Percentiles rank a stretch among this genome's conserved stretches.
Evolutionary conservation across 2,888 invertebrate species (phyloP).

Genomic region (Hanleya hanleyi): DNA sequence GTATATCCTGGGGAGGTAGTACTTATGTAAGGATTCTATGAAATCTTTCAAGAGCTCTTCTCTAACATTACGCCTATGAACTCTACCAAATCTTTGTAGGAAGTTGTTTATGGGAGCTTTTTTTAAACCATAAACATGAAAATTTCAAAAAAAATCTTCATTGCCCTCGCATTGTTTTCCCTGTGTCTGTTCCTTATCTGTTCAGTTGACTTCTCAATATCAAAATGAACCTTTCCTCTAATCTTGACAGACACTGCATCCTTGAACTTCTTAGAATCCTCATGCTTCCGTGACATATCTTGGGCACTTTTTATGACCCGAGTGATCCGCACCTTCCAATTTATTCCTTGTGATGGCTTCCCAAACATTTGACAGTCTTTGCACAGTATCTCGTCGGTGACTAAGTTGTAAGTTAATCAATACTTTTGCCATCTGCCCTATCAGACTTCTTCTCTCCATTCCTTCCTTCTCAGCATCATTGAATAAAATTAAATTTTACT

Average conservation of each 20-base stretch:
- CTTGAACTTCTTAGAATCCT: not conserved
- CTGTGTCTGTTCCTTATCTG: not conserved
- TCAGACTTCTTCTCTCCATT: too few species aligned
- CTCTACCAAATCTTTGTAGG: not conserved
- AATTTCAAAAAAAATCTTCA: not conserved
- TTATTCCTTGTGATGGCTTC: not conserved
- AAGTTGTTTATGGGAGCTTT: not conserved
- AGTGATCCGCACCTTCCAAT: not conserved
- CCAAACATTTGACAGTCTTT: not conserved
- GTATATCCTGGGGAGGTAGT: not conserved
- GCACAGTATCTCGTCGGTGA: not conserved
- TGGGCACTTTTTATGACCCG: not conserved
- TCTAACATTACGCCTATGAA: not conserved
- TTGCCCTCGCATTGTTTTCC: not conserved
- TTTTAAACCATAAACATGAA: not conserved
- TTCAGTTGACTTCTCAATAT: not conserved
- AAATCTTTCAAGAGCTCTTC: not conserved
- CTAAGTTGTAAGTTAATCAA: not conserved
- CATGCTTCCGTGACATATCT: not conserved
- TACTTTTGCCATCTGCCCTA: too few species aligned
- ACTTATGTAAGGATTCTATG: not conserved
- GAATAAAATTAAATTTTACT: too few species aligned
- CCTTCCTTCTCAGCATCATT: too few species aligned
- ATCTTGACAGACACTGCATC: not conserved
- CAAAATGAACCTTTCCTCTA: not conserved